These are phyloP conservation scores for Marmota flaviventris DNA, from an alignment of 2,113 vertebrate genomes.

Conservation along the genomic window DNA sequence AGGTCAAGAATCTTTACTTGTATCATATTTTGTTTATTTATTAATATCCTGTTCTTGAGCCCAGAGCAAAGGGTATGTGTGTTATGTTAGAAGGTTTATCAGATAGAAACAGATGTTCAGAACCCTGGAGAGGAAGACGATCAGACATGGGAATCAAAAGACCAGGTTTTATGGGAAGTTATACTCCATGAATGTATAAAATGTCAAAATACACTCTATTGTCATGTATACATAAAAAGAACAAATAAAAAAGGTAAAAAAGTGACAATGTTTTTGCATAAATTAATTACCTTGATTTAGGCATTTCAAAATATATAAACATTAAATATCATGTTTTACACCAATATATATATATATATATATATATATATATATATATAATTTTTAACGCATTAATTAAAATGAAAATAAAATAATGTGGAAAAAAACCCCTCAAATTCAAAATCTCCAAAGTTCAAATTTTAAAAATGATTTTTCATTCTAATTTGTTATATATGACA, in stretches of 20 bases:
- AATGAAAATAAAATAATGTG: neutral
- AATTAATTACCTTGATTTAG: neutral
- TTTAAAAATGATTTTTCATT: neutral
- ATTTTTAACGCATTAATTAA: neutral
- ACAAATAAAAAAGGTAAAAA: neutral
- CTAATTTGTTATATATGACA: no score
- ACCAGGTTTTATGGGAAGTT: neutral
- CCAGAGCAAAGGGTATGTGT: neutral
- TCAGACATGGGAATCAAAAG: neutral
- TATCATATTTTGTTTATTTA: conserved; percentile 13
- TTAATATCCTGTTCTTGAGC: neutral
- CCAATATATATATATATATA: neutral
- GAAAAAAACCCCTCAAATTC: neutral
- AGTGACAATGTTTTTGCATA: neutral
- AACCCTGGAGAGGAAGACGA: neutral
- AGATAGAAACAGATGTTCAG: conserved; percentile 4
- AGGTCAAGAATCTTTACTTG: neutral
- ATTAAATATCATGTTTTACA: neutral
- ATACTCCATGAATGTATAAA: no score
- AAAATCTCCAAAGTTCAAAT: neutral
- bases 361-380: neutral
- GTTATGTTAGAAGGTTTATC: neutral
- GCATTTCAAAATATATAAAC: neutral
- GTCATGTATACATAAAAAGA: no score
- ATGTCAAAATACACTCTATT: no score